Base-by-base conservation (phyloP, 2,888 invertebrate genomes). In the Stenotaenia linearis region DNA sequence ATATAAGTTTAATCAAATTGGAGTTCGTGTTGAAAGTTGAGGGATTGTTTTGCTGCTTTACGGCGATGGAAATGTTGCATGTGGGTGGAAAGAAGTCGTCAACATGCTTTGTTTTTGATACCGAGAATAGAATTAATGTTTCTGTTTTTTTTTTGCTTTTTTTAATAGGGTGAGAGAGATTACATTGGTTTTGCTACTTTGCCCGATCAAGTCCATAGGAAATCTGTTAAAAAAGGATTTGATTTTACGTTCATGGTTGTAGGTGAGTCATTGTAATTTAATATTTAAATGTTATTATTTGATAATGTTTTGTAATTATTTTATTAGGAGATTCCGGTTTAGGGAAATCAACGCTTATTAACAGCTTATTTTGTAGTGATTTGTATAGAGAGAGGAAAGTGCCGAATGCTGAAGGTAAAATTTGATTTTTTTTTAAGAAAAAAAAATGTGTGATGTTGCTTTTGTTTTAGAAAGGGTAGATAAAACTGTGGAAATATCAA, bases 171-270 rank as follows among this genome's bases (percentile, higher is more conserved):
- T 77, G 37, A 84, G 82, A 90, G 92, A 80, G 93, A 93, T 86
- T 95, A 95, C 88, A 95, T 97, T 84, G 97, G 97, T 80, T 97
- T 97, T 86, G 97, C 97, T 82, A 97, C 96, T 80, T 89, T 97
- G 81, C 97, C 97, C 25, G 96, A 97, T 86, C 97, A 97, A 88
- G 95, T 97, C 79, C 97, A 97, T 88, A 91, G 97, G 83, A 97
- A 97, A 88, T 96, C 96, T 0, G 97, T 97, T 78, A 97, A 97
- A 88, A 91, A 95, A 84, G 97, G 97, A 79, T 97, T 97, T 87
- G 97, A 97, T 87, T 97, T 97, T 87, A 97, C 97, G 0, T 88
- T 97, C 82, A 96, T 97, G 96, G 97, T 97, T 21, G 94, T 97
- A 37, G 97, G 88, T 87, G 84, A 83, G 87, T 85, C 9, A n/a